Percentiles rank a stretch among this genome's conserved stretches.
phyloP scores from a whole-genome alignment of 2,113 vertebrate species.

The Anarrhichthys ocellatus region DNA sequence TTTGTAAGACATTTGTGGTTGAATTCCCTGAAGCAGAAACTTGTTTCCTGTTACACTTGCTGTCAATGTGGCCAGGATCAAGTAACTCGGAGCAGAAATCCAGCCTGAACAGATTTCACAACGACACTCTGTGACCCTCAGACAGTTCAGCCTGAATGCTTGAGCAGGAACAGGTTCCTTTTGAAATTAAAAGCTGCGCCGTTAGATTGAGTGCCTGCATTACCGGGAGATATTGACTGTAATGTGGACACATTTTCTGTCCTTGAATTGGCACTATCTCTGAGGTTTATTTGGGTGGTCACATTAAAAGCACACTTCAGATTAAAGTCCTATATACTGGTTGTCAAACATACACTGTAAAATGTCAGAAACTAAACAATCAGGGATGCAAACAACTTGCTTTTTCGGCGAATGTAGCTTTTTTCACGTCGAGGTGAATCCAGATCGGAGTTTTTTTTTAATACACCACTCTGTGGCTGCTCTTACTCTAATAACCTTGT shows the following conservation, averaged over 20 bases:
- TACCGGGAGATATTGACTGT: background rate
- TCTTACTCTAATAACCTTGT: no score
- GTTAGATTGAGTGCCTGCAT: constrained; percentile 10
- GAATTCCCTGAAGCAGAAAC: constrained; percentile 10
- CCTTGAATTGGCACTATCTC: background rate
- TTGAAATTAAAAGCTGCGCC: constrained; percentile 5
- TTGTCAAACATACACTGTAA: no score
- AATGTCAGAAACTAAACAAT: background rate
- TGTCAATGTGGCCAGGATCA: constrained; percentile 25
- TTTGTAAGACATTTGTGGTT: constrained; percentile 41
- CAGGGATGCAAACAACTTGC: background rate
- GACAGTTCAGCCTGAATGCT: background rate
- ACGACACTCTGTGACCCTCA: constrained; percentile 9
- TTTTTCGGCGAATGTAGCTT: background rate
- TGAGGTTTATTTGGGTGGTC: constrained; percentile 1
- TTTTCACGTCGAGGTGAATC: background rate
- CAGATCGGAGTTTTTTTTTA: background rate
- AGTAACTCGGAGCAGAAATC: constrained; percentile 28
- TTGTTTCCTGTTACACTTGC: background rate
- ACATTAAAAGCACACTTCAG: background rate
- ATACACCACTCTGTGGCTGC: background rate
- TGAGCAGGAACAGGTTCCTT: constrained; percentile 7
- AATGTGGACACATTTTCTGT: constrained; percentile 3
- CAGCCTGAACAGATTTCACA: constrained; percentile 23
- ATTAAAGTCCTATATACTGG: background rate